Evolutionary conservation across 2,888 invertebrate species (phyloP).

Genomic region (Imbricaverruca yamaguchii): DNA sequence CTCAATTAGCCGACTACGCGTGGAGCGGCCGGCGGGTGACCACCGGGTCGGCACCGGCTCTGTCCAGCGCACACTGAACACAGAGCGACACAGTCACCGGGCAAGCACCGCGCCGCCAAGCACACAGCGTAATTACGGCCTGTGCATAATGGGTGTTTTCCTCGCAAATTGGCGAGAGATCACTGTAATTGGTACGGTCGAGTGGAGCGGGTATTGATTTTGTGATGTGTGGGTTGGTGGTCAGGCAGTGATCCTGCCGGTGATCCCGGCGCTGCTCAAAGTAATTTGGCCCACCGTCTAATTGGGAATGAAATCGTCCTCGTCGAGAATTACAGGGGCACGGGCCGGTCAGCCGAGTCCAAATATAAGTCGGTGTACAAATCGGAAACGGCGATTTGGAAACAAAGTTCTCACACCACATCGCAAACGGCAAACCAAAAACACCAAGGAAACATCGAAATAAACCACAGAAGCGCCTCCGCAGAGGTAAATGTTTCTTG

Average conservation of each 20-base stretch:
- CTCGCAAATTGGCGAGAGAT: neutral
- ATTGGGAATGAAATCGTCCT: slow-evolving; percentile 16
- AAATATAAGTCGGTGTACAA: neutral
- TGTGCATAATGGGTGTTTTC: slow-evolving; percentile 9
- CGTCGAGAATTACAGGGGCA: neutral
- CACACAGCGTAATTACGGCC: neutral
- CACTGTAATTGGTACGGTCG: neutral
- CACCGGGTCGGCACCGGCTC: neutral
- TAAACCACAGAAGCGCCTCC: neutral
- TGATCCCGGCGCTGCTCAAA: no score
- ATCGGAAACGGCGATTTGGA: slow-evolving; percentile 2
- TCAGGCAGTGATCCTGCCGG: no score
- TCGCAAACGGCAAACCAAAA: slow-evolving; percentile 1
- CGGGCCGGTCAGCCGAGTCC: neutral
- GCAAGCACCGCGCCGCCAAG: neutral
- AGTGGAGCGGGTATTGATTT: neutral
- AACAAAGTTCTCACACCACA: neutral
- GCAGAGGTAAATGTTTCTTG: neutral
- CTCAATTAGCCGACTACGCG: neutral
- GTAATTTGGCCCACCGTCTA: slow-evolving; percentile 4
- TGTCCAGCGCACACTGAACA: neutral
- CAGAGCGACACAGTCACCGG: neutral
- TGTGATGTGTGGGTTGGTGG: neutral
- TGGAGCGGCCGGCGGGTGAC: neutral
- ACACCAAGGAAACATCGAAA: slow-evolving; percentile 15